Percentiles rank a stretch among this genome's conserved stretches.
phyloP scores from a whole-genome alignment of 2,113 vertebrate species.

The Pelusios castaneus region DNA sequence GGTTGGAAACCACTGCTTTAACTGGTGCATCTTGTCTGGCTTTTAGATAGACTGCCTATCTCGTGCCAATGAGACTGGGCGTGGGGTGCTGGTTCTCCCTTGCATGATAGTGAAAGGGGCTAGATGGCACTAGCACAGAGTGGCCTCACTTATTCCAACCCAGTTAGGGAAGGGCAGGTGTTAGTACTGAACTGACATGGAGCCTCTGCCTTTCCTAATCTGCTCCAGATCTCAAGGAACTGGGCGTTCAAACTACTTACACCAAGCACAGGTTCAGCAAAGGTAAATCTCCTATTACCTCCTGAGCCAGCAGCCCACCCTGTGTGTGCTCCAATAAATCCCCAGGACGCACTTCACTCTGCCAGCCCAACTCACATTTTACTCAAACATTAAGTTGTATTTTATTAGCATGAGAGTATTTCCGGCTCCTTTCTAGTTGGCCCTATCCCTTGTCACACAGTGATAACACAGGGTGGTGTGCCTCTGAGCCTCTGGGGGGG shows the following conservation, averaged over 20 bases:
- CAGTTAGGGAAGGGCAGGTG: not conserved
- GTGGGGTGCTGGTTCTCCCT: not conserved
- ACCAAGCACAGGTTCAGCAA: not conserved
- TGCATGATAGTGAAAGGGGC: not conserved
- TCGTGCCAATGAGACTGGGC: not conserved
- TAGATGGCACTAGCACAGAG: not conserved
- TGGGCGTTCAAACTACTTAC: not conserved
- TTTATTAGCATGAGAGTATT: not conserved
- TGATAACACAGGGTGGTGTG: not conserved
- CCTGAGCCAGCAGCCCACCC: not conserved
- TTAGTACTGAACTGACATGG: not conserved
- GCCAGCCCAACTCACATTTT: not conserved
- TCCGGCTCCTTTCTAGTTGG: not conserved
- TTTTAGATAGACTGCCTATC: not conserved
- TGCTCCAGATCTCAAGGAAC: not conserved
- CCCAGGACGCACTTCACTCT: not conserved
- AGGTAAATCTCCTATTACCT: conserved; percentile 9
- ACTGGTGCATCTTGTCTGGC: not conserved
- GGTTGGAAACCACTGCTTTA: not conserved
- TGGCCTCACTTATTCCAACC: not conserved
- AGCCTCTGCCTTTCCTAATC: not conserved
- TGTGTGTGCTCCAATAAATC: not conserved
- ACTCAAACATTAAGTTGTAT: not conserved
- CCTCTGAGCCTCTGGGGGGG: not conserved
- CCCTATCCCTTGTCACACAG: not conserved